Percentiles rank a stretch among this genome's conserved stretches.
phyloP scores from a whole-genome alignment of 2,797 vertebrate species.

The Parauchenoglanis punctatus region DNA sequence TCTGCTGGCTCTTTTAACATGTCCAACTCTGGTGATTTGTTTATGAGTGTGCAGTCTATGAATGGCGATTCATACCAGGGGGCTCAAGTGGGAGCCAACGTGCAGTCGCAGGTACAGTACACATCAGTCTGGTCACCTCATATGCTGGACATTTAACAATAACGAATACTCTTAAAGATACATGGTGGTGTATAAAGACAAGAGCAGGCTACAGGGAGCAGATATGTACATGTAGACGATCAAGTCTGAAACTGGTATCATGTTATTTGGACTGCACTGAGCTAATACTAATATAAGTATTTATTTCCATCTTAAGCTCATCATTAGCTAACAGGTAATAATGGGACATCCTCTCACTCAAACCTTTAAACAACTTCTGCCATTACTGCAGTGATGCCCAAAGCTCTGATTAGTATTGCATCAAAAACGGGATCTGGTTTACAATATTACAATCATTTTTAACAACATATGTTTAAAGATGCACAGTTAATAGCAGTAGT shows the following conservation, averaged over 20 bases:
- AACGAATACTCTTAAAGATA: not conserved
- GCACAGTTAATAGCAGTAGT: not conserved
- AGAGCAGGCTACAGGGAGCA: constrained; percentile 32
- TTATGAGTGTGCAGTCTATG: constrained; percentile 99
- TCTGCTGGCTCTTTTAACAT: constrained; percentile 99
- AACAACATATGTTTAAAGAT: not conserved
- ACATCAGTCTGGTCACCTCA: constrained; percentile 21
- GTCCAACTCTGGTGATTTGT: constrained; percentile 99
- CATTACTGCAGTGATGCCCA: not conserved
- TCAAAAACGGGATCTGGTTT: not conserved
- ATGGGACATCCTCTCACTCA: constrained; percentile 3
- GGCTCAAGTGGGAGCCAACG: constrained; percentile 99
- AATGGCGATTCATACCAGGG: constrained; percentile 99
- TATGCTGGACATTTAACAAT: constrained; percentile 19
- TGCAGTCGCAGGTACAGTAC: constrained; percentile 90
- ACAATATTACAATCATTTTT: not conserved
- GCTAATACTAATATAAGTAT: not conserved
- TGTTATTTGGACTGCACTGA: not conserved
- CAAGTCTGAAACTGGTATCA: not conserved
- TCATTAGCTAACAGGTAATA: not conserved
- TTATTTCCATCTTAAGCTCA: not conserved
- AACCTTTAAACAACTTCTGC: not conserved
- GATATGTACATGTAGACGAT: not conserved
- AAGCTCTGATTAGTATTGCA: not conserved
- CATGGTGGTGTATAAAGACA: constrained; percentile 27